A percentile compares a stretch with the other conserved stretches of the same genome.
These are phyloP conservation scores for Drosophila falleni DNA, from an alignment of 2,888 invertebrate species.

Conservation along the genomic window DNA sequence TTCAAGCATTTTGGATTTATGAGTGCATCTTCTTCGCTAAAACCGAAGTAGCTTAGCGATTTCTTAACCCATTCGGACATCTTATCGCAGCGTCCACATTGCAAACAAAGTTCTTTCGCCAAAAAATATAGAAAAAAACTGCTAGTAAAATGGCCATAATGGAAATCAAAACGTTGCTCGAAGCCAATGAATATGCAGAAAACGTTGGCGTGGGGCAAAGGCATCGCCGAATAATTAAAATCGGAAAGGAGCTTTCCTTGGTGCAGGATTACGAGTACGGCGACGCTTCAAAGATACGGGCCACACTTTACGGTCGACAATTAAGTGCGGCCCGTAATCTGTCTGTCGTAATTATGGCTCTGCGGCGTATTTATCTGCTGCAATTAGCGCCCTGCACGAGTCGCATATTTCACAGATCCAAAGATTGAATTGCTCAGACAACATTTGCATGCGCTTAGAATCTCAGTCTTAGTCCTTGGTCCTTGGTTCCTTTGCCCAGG, in stretches of 20 bases:
- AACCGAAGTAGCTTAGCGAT: conserved; percentile 23
- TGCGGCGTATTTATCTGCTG: conserved; percentile 78
- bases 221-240: conserved; percentile 79
- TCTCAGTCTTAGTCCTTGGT: conserved; percentile 11
- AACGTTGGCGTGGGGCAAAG: conserved; percentile 13
- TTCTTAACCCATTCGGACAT: conserved; percentile 45
- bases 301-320: conserved; percentile 78
- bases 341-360: conserved; percentile 82
- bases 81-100: conserved; percentile 62
- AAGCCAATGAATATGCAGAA: conserved; percentile 54
- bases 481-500: conserved; percentile 18
- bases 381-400: conserved; percentile 74
- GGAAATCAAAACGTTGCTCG: conserved; percentile 63
- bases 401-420: conserved; percentile 75
- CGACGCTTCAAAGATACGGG: conserved; percentile 56
- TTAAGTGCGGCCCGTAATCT: conserved; percentile 78
- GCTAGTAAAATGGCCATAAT: conserved; percentile 52
- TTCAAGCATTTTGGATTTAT: conserved; percentile 36
- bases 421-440: conserved; percentile 67
- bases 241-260: conserved; percentile 55
- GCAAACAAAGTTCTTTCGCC: conserved; percentile 55
- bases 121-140: conserved; percentile 6
- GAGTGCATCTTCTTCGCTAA: conserved; percentile 23
- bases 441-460: conserved; percentile 63
- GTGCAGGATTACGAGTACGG: conserved; percentile 43